A percentile compares a stretch with the other conserved stretches of the same genome.
phyloP scores from a whole-genome alignment of 1,140 invertebrate genomes.

The Drosophila obscura region DNA sequence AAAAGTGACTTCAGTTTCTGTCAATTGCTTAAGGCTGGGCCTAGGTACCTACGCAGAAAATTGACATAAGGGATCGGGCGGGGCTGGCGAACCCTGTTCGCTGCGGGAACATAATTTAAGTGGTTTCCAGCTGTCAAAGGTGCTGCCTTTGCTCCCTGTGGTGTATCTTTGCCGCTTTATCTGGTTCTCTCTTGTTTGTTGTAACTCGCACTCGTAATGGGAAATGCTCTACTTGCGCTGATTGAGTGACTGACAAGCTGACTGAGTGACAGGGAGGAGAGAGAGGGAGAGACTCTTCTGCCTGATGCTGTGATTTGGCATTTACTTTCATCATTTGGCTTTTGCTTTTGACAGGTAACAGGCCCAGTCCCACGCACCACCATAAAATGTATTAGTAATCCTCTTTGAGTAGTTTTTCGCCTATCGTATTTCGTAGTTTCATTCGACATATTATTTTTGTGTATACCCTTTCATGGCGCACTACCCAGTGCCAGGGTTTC shows the following conservation, averaged over 20 bases:
- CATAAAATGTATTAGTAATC: constrained; percentile 16
- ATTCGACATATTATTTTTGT: neutral
- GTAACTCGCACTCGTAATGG: constrained; percentile 9
- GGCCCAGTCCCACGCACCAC: constrained; percentile 12
- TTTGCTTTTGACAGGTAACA: constrained; percentile 64
- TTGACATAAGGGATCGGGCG: constrained; percentile 70
- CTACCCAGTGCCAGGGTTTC: neutral
- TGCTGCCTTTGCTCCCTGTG: constrained; percentile 37
- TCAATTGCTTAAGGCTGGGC: constrained; percentile 73
- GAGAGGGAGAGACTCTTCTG: neutral
- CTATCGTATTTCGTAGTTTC: constrained; percentile 36
- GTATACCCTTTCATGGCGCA: no score
- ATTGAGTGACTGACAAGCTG: constrained; percentile 66
- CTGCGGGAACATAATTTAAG: constrained; percentile 79
- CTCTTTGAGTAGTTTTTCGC: constrained; percentile 38
- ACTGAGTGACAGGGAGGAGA: constrained; percentile 10
- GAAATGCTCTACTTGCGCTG: constrained; percentile 43
- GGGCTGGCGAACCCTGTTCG: constrained; percentile 21
- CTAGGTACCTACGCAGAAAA: constrained; percentile 41
- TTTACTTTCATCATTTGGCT: constrained; percentile 52
- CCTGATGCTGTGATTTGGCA: constrained; percentile 61
- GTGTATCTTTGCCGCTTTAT: constrained; percentile 48
- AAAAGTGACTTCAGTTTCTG: constrained; percentile 65
- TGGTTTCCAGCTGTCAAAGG: constrained; percentile 81
- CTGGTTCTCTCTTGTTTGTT: constrained; percentile 19